Evolutionary conservation across 2,797 vertebrate genomes (phyloP).

Genomic region (Pseudochaenichthys georgianus): DNA sequence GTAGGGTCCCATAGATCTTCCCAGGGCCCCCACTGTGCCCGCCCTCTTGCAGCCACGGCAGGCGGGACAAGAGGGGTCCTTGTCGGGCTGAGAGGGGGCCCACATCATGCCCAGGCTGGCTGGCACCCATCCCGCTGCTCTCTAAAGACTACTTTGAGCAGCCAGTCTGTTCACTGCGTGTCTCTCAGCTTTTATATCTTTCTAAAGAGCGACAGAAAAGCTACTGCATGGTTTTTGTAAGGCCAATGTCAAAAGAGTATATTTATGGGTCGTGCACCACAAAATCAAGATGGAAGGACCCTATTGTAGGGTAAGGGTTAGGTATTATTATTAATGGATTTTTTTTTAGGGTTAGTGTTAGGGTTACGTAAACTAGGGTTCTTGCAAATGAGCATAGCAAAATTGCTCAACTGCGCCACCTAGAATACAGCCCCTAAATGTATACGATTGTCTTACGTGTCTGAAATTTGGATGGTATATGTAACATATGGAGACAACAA

Average conservation of each 20-base stretch:
- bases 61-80: constrained; percentile 67
- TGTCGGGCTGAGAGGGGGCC: constrained; percentile 62
- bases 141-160: constrained; percentile 30
- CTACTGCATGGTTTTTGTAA: background rate
- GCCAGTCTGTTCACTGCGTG: constrained; percentile 24
- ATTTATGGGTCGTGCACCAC: too few relatives aligned
- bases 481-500: too few relatives aligned
- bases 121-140: constrained; percentile 60
- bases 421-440: too few relatives aligned
- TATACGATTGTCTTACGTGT: too few relatives aligned
- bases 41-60: constrained; percentile 72
- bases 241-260: background rate
- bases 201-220: constrained; percentile 4
- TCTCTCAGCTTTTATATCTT: constrained; percentile 26
- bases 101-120: constrained; percentile 63
- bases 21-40: constrained; percentile 87
- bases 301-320: too few relatives aligned
- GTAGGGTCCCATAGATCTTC: constrained; percentile 95
- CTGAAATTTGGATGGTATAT: too few relatives aligned
- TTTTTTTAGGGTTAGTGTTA: too few relatives aligned
- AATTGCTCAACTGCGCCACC: too few relatives aligned
- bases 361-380: too few relatives aligned
- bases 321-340: too few relatives aligned
- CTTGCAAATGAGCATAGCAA: too few relatives aligned
- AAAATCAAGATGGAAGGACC: too few relatives aligned